phyloP scores from a whole-genome alignment of 2,113 vertebrate species.

The Lipotes vexillifer region DNA sequence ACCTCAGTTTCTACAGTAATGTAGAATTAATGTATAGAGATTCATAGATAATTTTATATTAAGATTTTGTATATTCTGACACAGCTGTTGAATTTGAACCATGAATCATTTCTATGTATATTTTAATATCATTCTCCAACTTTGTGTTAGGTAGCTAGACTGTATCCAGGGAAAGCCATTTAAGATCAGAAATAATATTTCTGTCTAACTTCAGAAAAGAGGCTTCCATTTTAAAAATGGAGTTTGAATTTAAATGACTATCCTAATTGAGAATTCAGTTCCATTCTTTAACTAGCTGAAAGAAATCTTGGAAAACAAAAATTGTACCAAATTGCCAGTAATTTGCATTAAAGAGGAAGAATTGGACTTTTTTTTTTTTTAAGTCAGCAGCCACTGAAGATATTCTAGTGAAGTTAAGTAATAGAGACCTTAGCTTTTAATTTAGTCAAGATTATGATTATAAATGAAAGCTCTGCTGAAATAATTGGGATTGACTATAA shows the following conservation, averaged over 20 bases:
- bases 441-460: conserved; percentile 52
- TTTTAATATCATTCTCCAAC: conserved; percentile 12
- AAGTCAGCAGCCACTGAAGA: conserved; percentile 5
- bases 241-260: conserved; percentile 32
- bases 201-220: conserved; percentile 28
- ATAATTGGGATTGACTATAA: background rate
- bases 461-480: background rate
- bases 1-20: background rate
- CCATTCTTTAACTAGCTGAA: conserved; percentile 9
- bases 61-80: conserved; percentile 24
- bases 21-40: background rate
- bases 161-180: background rate
- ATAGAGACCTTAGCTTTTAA: conserved; percentile 15
- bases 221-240: conserved; percentile 37
- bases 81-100: background rate
- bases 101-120: background rate
- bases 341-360: conserved; percentile 40
- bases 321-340: background rate
- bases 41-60: background rate
- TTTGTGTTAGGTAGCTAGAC: conserved; percentile 10
- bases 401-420: background rate
- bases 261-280: background rate
- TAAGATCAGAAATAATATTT: background rate
- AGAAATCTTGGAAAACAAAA: conserved; percentile 24
- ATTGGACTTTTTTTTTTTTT: background rate